Percentiles rank a stretch among this genome's conserved stretches.
Conservation (phyloP, 2,113 vertebrate species). For the Phycodurus eques region DNA sequence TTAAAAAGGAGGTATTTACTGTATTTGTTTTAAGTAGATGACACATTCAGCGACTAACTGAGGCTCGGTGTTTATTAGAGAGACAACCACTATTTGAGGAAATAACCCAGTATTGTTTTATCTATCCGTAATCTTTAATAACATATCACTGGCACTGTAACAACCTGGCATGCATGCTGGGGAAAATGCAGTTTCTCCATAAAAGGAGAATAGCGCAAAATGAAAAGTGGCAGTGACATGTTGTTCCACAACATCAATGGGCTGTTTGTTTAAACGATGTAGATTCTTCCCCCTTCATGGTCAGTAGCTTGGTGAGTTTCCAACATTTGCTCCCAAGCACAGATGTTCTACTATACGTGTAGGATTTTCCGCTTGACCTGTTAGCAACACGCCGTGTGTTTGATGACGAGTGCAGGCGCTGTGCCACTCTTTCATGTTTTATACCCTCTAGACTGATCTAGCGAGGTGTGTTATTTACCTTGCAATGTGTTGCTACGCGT, state of each 20-base stretch:
- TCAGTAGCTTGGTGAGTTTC: conserved; percentile 19
- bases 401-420: conserved; percentile 6
- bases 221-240: neutral
- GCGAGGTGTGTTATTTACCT: neutral
- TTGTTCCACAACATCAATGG: conserved; percentile 5
- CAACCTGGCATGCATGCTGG: neutral
- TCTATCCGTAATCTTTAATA: neutral
- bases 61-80: no score
- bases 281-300: conserved; percentile 17
- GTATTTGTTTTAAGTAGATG: no score
- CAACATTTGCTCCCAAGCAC: neutral
- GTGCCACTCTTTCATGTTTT: conserved; percentile 17
- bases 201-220: neutral
- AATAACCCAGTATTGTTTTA: conserved; percentile 3
- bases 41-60: no score
- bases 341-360: conserved; percentile 6
- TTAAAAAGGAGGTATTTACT: no score
- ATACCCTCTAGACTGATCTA: neutral
- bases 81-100: no score
- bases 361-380: conserved; percentile 27
- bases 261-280: neutral
- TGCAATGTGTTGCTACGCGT: neutral
- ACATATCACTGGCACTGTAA: neutral
- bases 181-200: neutral
- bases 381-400: neutral